Evolutionary conservation across 2,797 vertebrate species (phyloP).

Genomic region (Alauda arvensis): DNA sequence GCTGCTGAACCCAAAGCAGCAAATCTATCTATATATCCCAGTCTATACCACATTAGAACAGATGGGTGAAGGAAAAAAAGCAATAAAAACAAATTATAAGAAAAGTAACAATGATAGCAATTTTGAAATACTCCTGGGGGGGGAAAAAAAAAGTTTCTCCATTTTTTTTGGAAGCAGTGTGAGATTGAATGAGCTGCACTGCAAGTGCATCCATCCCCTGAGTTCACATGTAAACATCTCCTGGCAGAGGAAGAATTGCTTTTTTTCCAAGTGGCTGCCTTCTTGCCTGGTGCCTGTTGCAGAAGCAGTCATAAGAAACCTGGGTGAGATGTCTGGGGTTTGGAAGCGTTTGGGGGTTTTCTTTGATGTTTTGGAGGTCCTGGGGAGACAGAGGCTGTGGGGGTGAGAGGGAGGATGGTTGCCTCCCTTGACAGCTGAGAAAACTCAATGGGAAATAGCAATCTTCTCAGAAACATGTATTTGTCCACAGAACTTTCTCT

Average conservation of each 20-base stretch:
- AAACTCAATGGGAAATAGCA: neutral
- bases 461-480: neutral
- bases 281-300: neutral
- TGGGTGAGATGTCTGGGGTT: neutral
- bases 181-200: slow-evolving; percentile 18
- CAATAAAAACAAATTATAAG: slow-evolving; percentile 49
- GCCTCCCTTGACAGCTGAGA: neutral
- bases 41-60: neutral
- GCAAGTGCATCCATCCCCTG: slow-evolving; percentile 14
- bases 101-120: slow-evolving; percentile 14
- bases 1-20: slow-evolving; percentile 33
- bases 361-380: neutral
- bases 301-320: neutral
- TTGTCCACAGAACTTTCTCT: neutral
- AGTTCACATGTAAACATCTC: slow-evolving; percentile 13
- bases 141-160: neutral
- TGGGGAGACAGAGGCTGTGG: neutral
- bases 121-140: slow-evolving; percentile 8
- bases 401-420: rapidly evolving
- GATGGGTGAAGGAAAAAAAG: slow-evolving; percentile 25
- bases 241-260: neutral
- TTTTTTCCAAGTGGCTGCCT: slow-evolving; percentile 22
- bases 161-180: slow-evolving; percentile 3
- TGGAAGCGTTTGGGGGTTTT: neutral
- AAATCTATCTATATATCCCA: slow-evolving; percentile 6